A percentile compares a stretch with the other conserved stretches of the same genome.
Conservation (phyloP, 2,797 vertebrate species). For the Sciaenops ocellatus region DNA sequence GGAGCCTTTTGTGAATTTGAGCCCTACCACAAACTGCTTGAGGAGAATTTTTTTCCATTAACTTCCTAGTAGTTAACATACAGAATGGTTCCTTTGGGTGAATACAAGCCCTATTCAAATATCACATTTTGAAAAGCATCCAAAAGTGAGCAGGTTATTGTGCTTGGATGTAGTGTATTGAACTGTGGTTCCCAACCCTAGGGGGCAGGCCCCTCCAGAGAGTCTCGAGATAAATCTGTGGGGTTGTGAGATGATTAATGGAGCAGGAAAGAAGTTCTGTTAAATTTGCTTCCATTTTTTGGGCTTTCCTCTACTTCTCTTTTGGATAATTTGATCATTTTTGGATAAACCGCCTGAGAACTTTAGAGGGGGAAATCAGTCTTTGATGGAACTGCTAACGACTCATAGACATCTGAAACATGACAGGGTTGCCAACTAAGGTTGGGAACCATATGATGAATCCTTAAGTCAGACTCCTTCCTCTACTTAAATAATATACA, state of each 20-base stretch:
- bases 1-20: slow-evolving; percentile 46
- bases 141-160: background rate
- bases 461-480: slow-evolving; percentile 2
- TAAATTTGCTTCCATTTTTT: background rate
- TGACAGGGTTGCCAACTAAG: too few relatives aligned
- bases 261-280: background rate
- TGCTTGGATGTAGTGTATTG: background rate
- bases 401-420: background rate
- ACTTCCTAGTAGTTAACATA: slow-evolving; percentile 45
- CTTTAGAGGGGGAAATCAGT: background rate
- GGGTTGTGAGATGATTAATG: background rate
- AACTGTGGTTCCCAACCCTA: background rate
- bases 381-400: background rate
- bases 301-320: too few relatives aligned
- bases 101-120: slow-evolving; percentile 27
- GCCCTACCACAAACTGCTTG: slow-evolving; percentile 37
- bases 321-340: background rate
- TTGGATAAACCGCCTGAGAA: background rate
- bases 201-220: background rate
- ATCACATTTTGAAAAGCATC: slow-evolving; percentile 29
- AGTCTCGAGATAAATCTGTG: background rate
- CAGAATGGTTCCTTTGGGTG: slow-evolving; percentile 25
- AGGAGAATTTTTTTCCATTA: slow-evolving; percentile 50
- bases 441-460: too few relatives aligned
- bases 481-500: background rate